These are phyloP conservation scores for Leptopilina boulardi DNA, from an alignment of 1,140 invertebrate genomes.

Conservation along the genomic window DNA sequence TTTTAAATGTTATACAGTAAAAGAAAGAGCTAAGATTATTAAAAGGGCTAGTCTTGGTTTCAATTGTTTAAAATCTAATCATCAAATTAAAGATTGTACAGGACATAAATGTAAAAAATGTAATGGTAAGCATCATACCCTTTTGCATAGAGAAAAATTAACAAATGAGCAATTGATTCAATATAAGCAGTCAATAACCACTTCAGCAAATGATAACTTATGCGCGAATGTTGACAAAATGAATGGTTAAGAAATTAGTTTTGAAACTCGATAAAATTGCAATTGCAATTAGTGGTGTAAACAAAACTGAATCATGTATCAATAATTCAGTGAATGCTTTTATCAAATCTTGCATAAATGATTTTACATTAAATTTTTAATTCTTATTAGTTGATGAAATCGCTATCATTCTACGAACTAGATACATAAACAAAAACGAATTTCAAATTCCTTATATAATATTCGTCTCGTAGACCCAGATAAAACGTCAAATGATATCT, in stretches of 20 bases:
- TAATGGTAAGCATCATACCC: not conserved
- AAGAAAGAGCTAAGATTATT: not conserved
- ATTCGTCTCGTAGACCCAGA: conserved; percentile 30
- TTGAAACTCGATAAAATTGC: not conserved
- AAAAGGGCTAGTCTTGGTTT: not conserved
- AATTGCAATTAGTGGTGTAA: not conserved
- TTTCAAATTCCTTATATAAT: not conserved
- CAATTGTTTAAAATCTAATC: not conserved
- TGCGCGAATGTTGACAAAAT: not conserved
- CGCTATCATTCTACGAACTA: too few species aligned
- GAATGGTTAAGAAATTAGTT: not conserved
- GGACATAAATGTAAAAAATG: not conserved
- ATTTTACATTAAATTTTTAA: too few species aligned
- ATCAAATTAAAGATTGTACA: not conserved
- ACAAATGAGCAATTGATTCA: not conserved
- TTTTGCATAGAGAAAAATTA: not conserved
- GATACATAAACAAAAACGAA: too few species aligned
- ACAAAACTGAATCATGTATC: not conserved
- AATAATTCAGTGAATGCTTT: too few species aligned
- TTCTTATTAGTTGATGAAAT: too few species aligned
- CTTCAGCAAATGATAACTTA: not conserved
- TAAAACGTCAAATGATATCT: conserved; percentile 44
- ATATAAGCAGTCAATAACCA: not conserved
- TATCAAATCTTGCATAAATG: too few species aligned
- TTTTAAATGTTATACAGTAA: not conserved